Base-by-base conservation (phyloP, 2,113 vertebrate species). In the Guaruba guarouba region DNA sequence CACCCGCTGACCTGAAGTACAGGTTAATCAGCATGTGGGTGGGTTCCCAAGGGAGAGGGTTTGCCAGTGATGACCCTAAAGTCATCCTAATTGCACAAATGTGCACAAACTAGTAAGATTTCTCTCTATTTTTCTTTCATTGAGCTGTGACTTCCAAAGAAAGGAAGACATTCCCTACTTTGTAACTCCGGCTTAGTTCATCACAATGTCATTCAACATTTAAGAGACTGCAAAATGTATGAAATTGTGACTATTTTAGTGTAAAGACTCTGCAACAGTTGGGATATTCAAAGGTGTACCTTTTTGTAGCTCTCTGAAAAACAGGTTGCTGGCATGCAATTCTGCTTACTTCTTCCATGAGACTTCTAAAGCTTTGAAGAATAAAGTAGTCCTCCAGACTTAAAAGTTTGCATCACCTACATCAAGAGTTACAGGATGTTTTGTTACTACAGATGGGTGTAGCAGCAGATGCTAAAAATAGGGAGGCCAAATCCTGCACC, bases 391-490 rank as follows among this genome's bases (percentile, higher is more conserved):
- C 68, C 35, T 73, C 22, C 7, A 22, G 49, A 33, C 25, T 46
- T 70, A 29, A 62, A 84, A 79, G 62, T 69, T 52, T 91, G 33
- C 74, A 71, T 90, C 55, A 79, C 87, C 63, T 83, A 17, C 11
- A 4, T 73, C 54, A 83, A 74, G 41, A 63, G 31, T 67, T 83
- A 31, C 64, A 94, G 92, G 88, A 97, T 92, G 92, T 93, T 94
- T 86, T 64, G 64, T 74, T 62, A 57, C 29, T 46, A 39, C 28
- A 79, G 23, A 55, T 39, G 68, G 75, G 85, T 61, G 75, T 70
- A 93, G 49, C 84, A 74, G 46, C 59, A 88, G 67, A 82, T 59
- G 90, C 25, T 90, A 95, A 92, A 96, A 86, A 90, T 88, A 94
- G 61, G 4, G 46, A 77, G 67, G 67, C 85, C 92, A 94, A 71